Conservation (phyloP, 2,888 invertebrate genomes). For the Epinotia demarniana region DNA sequence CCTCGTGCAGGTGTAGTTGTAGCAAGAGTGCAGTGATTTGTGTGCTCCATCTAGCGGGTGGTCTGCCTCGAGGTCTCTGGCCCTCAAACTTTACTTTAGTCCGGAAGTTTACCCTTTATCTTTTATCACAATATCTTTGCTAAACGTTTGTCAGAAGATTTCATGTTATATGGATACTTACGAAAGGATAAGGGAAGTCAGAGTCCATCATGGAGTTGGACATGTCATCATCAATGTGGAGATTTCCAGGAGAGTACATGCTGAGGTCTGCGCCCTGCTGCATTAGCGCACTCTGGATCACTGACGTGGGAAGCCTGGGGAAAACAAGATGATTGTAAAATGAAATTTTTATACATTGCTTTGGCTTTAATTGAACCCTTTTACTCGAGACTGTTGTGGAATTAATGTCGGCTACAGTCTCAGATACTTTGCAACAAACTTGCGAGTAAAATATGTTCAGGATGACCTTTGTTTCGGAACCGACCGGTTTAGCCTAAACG, state of each 20-base stretch:
- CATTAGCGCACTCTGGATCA: conserved; percentile 78
- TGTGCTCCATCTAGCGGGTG: too few species aligned
- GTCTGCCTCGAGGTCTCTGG: too few species aligned
- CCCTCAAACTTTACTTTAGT: too few species aligned
- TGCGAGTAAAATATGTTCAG: background rate
- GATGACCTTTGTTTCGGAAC: too few species aligned
- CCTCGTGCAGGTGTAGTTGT: too few species aligned
- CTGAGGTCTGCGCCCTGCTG: conserved; percentile 79
- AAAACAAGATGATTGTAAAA: conserved; percentile 22
- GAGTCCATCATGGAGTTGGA: conserved; percentile 73
- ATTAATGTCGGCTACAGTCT: background rate
- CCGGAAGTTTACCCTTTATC: too few species aligned
- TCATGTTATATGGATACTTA: conserved; percentile 58
- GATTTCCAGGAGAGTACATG: conserved; percentile 78
- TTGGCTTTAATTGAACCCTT: too few species aligned
- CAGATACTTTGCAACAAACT: background rate
- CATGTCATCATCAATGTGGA: conserved; percentile 76
- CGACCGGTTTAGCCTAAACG: too few species aligned
- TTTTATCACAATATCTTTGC: too few species aligned
- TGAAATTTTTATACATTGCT: background rate
- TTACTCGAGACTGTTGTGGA: background rate
- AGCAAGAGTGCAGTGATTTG: too few species aligned
- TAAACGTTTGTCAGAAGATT: too few species aligned
- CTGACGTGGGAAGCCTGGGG: conserved; percentile 75
- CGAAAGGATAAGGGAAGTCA: conserved; percentile 73